These are phyloP conservation scores for Spondyliosoma cantharus DNA, from an alignment of 2,797 vertebrate species.

Conservation along the genomic window DNA sequence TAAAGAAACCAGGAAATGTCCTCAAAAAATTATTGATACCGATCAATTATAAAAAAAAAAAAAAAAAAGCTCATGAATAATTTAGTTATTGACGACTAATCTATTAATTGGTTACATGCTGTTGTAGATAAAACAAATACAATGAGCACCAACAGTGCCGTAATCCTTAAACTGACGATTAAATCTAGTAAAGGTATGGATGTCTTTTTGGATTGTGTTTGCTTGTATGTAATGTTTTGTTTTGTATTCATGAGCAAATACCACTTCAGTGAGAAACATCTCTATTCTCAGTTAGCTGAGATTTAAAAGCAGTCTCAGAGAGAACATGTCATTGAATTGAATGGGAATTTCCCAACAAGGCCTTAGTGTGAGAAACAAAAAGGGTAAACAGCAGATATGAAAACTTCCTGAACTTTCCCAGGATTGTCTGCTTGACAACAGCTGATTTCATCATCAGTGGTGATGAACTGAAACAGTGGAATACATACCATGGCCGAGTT, in stretches of 20 bases:
- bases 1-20: too few relatives aligned
- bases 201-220: background rate
- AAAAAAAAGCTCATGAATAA: too few relatives aligned
- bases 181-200: background rate
- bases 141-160: background rate
- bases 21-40: too few relatives aligned
- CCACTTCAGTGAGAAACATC: background rate
- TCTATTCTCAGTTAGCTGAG: background rate
- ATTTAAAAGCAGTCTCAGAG: background rate
- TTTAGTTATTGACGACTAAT: too few relatives aligned
- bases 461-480: background rate
- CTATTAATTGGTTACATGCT: too few relatives aligned
- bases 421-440: conserved; percentile 44
- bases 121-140: background rate
- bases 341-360: background rate
- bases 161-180: background rate
- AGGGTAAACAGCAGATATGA: fast-evolving
- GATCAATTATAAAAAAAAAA: too few relatives aligned
- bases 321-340: background rate
- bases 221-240: background rate
- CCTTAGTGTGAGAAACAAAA: background rate
- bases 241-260: background rate
- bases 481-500: background rate
- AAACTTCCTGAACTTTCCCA: background rate
- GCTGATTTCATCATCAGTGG: conserved; percentile 25